A percentile compares a stretch with the other conserved stretches of the same genome.
These are phyloP conservation scores for Anabacerthia variegaticeps DNA, from an alignment of 2,797 vertebrate species.

Conservation along the genomic window DNA sequence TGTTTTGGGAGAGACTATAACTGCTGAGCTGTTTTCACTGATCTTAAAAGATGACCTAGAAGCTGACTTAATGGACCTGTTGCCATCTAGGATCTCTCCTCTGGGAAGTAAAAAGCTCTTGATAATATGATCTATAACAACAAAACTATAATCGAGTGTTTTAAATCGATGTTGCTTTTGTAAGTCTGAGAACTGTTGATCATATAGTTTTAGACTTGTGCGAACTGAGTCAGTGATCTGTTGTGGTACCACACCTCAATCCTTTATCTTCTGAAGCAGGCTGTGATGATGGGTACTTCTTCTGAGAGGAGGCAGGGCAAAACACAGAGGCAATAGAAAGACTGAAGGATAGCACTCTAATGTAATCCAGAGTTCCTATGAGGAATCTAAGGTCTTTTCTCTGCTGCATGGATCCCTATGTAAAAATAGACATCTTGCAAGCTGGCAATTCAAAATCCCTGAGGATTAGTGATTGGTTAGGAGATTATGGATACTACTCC, in stretches of 20 bases:
- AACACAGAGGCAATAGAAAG: background rate
- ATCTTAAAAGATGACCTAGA: background rate
- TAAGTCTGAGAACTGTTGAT: background rate
- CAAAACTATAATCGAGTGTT: background rate
- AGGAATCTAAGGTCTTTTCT: background rate
- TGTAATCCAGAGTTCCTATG: background rate
- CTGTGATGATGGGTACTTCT: background rate
- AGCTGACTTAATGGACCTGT: background rate
- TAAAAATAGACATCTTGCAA: constrained; percentile 42
- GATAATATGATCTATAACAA: background rate
- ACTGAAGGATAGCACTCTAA: background rate
- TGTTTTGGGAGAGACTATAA: background rate
- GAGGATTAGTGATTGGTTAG: constrained; percentile 50
- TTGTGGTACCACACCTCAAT: background rate
- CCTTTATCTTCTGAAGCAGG: background rate
- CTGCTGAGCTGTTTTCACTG: background rate
- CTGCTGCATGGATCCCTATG: background rate
- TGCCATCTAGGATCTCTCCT: background rate
- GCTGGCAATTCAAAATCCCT: constrained; percentile 34
- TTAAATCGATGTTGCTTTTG: background rate
- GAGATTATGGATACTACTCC: constrained; percentile 17
- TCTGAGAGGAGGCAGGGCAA: background rate
- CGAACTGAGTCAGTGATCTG: background rate
- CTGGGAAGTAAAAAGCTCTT: background rate
- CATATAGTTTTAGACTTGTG: background rate